Conservation (phyloP, 2,888 invertebrate genomes). For the Andrena dorsata region DNA sequence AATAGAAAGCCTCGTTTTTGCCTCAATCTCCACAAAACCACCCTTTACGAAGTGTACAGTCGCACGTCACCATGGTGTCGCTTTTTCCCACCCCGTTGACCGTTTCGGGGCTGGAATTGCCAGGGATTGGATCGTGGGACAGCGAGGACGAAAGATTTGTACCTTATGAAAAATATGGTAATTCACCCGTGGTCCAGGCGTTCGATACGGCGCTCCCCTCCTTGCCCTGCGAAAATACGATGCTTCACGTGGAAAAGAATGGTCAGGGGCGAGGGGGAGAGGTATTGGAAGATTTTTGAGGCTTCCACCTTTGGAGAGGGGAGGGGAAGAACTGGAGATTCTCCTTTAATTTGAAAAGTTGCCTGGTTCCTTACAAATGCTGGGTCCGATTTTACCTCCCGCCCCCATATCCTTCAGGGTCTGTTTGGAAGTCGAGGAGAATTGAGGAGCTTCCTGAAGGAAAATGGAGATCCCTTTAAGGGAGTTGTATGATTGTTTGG, state of each 20-base stretch:
- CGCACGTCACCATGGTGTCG: slow-evolving; percentile 15
- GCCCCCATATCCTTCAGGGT: neutral
- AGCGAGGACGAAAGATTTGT: slow-evolving; percentile 69
- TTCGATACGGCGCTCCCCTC: slow-evolving; percentile 47
- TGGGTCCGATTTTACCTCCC: neutral
- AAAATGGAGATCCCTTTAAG: neutral
- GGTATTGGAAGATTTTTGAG: slow-evolving; percentile 37
- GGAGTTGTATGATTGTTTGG: neutral
- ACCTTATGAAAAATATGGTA: slow-evolving; percentile 76
- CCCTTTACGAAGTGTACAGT: too few species aligned
- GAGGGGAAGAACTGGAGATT: neutral
- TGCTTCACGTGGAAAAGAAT: neutral
- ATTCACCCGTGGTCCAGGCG: slow-evolving; percentile 48
- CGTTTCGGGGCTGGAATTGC: slow-evolving; percentile 57
- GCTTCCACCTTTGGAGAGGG: slow-evolving; percentile 26
- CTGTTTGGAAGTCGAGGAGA: neutral
- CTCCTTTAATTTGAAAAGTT: slow-evolving; percentile 54
- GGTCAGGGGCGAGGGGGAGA: neutral
- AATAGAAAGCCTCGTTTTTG: too few species aligned
- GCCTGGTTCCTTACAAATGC: slow-evolving; percentile 10
- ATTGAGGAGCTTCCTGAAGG: neutral
- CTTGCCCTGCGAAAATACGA: neutral
- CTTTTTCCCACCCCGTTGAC: slow-evolving; percentile 35
- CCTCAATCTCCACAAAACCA: too few species aligned
- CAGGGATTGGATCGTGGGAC: slow-evolving; percentile 60